phyloP scores from a whole-genome alignment of 1,140 invertebrate genomes.

The Brachionus rubens region DNA sequence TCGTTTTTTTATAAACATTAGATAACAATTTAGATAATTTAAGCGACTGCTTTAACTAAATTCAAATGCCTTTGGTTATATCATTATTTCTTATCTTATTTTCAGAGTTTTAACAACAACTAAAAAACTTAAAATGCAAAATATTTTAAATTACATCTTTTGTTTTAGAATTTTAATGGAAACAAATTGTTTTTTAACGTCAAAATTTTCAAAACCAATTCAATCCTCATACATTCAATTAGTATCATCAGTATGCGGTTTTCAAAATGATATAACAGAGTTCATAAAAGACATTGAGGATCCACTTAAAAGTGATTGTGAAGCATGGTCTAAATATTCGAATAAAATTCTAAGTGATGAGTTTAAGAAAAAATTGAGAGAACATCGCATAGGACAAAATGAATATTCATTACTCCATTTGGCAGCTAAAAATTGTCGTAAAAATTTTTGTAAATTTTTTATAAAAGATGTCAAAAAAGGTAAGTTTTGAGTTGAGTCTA shows the following conservation, averaged over 20 bases:
- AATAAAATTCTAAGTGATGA: background rate
- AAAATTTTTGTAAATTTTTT: conserved; percentile 24
- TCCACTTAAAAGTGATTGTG: background rate
- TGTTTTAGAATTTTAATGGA: no score
- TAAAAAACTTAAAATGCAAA: no score
- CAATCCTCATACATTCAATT: background rate
- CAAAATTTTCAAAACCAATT: background rate
- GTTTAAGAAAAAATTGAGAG: background rate
- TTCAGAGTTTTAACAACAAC: no score
- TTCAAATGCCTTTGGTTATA: no score
- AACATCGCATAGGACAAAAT: background rate
- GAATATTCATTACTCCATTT: background rate
- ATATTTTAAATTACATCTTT: no score
- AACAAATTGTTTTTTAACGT: background rate
- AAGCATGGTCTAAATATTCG: background rate
- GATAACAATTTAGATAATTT: no score
- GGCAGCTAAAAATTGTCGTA: conserved; percentile 19
- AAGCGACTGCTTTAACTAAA: no score
- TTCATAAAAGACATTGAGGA: conserved; percentile 18
- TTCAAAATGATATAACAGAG: background rate
- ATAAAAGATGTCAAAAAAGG: conserved; percentile 25
- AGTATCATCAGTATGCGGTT: background rate
- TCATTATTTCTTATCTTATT: no score
- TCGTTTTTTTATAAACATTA: no score
- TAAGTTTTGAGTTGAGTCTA: background rate